Evolutionary conservation across 2,888 invertebrate genomes (phyloP), one percentile per base, ranked within the genome.

Genomic region (Nemapogon koenigi): DNA sequence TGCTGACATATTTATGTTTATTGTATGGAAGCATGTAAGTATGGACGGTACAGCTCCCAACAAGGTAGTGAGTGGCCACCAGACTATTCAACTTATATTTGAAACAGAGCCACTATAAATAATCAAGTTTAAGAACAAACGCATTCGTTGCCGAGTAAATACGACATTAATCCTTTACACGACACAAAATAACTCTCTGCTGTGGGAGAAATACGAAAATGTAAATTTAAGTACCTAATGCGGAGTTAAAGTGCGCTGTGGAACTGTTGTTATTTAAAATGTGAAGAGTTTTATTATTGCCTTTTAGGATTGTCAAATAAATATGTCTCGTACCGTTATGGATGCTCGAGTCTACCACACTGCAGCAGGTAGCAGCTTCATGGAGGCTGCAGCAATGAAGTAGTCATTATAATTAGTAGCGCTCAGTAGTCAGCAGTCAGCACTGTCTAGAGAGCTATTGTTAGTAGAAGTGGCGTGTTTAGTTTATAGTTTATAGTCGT

Each of bases 141-240:
- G n/a, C n/a, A n/a, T n/a, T n/a, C n/a, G n/a, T n/a, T n/a, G n/a
- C n/a, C n/a, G n/a, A n/a, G n/a, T 27, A 11, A 27, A 19, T 35
- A 14, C 13, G 4, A 30, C 30, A 30, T 30, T 30, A 30, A 30
- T 30, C 30, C 14, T 13, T 4, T 4, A 30, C 30, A 6, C 22
- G 22, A 22, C 22, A 22, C 22, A 6, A 22, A 22, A 28, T 28
- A 28, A 28, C 11, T n/a, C 4, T n/a, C 11, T 4, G 4, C 11
- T 7, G 4, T 4, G 4, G 11, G 11, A 11, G 7, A n/a, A 28
- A 11, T 28, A 4, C 11, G 11, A 66, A 71, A 72, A 71, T 73
- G 73, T 72, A 72, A 73, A 75, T 73, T 71, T 72, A 72, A 75
- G 64, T 68, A 66, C 73, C 72, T 75, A 75, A 73, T 75, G 64